Evolutionary conservation across 1,140 invertebrate species (phyloP).

Genomic region (Hormaphis cornu): DNA sequence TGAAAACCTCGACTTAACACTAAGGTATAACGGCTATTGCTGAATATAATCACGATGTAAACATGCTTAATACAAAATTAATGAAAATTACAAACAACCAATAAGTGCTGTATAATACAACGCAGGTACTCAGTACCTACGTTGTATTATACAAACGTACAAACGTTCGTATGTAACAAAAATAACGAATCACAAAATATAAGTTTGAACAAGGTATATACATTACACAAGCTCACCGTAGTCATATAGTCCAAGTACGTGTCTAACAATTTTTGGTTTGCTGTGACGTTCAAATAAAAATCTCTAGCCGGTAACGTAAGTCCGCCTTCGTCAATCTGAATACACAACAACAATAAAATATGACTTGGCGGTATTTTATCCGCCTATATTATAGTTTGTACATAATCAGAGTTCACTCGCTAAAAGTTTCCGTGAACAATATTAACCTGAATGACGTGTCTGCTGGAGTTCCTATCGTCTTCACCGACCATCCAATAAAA

Average conservation of each 20-base stretch:
- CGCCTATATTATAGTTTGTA: neutral
- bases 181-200: neutral
- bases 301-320: constrained; percentile 79
- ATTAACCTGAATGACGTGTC: constrained; percentile 70
- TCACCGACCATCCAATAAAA: constrained; percentile 86
- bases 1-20: neutral
- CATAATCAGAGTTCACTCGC: neutral
- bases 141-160: too few species aligned
- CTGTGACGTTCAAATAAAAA: constrained; percentile 82
- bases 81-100: too few species aligned
- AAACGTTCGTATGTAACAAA: too few species aligned
- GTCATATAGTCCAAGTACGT: constrained; percentile 91
- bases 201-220: neutral
- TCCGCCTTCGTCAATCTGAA: constrained; percentile 84
- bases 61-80: too few species aligned
- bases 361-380: neutral
- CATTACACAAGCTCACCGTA: constrained; percentile 53
- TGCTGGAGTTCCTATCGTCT: constrained; percentile 83
- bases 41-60: too few species aligned
- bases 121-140: too few species aligned
- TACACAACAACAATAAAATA: constrained; percentile 35
- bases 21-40: too few species aligned
- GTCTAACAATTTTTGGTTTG: constrained; percentile 60
- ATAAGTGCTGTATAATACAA: too few species aligned
- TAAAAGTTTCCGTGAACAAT: neutral